Base-by-base conservation (phyloP, 2,888 invertebrate species). In the Steinernema carpocapsae region DNA sequence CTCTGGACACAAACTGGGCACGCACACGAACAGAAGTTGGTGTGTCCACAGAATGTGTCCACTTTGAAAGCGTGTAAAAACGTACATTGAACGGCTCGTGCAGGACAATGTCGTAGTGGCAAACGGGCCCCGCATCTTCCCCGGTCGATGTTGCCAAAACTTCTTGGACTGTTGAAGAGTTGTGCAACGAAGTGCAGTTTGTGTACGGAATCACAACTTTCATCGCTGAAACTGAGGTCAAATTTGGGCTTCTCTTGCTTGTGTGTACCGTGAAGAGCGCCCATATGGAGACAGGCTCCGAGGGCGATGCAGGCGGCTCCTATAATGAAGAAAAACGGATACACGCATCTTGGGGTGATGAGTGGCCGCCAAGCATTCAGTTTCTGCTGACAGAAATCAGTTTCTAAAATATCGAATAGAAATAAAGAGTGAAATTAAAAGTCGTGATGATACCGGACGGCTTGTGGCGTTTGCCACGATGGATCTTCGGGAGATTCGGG, bases 371-470 rank as follows among this genome's bases (percentile, higher is more conserved):
- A 76, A 0, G 83, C 76, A 0, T 77, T 72, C 7, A 83, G 78
- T 6, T 74, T 75, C 71, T 84, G 84, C 70, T 84, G 84, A 29
- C 79, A 77, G 81, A 82, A 84, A 14, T 77, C 72, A 0, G 77
- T 70, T 46, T 80, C 81, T 80, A 52, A 59, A 79, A 71, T n/a
- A 14, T 26, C 19, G 43, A 71, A 1, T 71, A 24, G 26, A 42
- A 43, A 2, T 51, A 10, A 24, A 29, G 56, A 43, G 46, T 17
- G 46, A 29, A 71, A 19, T 17, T 26, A 75, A 43, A 56, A 46
- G 4, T 24, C 17, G 70, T n/a, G 17, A 56, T 51, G 17, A 37
- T 22, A 80, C 80, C 73, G 59, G 76, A 72, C 12, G 81, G 81
- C 29, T 76, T 72, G 71, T 81, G 80, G 29, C 77, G 75, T 51